A percentile compares a stretch with the other conserved stretches of the same genome.
Evolutionary conservation across 2,113 vertebrate species (phyloP).

Genomic region (Catharus fuscescens): DNA sequence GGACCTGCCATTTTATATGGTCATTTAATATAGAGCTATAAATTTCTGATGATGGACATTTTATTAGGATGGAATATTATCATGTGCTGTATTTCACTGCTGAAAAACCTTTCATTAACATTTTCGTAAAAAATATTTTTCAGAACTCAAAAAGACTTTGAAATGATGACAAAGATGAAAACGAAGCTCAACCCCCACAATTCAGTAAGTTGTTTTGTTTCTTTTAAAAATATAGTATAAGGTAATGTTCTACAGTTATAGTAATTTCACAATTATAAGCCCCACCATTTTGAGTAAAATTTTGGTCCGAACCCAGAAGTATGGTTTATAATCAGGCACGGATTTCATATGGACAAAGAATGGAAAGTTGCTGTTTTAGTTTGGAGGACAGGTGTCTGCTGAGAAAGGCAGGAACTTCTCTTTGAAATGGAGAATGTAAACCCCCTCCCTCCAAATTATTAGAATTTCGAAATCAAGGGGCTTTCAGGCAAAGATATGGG

Average conservation of each 20-base stretch:
- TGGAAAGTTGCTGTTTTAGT: too few species aligned
- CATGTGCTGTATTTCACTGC: background rate
- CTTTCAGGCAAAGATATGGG: too few species aligned
- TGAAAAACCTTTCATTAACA: background rate
- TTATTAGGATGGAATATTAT: background rate
- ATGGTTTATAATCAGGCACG: too few species aligned
- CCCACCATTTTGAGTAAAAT: too few species aligned
- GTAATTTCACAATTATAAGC: too few species aligned
- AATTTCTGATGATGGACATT: background rate
- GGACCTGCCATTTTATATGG: background rate
- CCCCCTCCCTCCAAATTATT: too few species aligned
- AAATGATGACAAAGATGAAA: constrained; percentile 91
- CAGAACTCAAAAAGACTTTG: constrained; percentile 90
- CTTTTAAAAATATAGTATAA: background rate
- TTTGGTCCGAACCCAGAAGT: too few species aligned
- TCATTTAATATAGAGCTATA: background rate
- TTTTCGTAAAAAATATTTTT: constrained; percentile 44
- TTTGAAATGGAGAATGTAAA: too few species aligned
- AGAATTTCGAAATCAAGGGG: too few species aligned
- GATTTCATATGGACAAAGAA: too few species aligned
- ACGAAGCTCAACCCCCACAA: constrained; percentile 87
- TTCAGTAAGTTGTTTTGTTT: constrained; percentile 78
- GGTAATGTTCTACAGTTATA: background rate
- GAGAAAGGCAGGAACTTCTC: too few species aligned
- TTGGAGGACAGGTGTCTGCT: too few species aligned